Percentiles rank a stretch among this genome's conserved stretches.
Evolutionary conservation across 2,888 invertebrate species (phyloP).

Genomic region (Neria commutata): DNA sequence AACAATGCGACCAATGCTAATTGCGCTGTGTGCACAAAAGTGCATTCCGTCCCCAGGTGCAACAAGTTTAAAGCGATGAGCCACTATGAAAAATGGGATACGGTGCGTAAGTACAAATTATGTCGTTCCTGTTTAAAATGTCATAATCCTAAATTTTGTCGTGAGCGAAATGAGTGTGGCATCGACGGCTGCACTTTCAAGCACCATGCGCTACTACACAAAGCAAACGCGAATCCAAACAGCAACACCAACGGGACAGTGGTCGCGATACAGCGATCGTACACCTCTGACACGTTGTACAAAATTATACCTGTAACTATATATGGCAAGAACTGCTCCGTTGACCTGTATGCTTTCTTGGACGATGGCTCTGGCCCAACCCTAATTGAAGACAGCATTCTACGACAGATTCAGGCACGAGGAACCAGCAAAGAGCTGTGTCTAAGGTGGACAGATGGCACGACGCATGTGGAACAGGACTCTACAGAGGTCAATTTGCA

Average conservation of each 20-base stretch:
- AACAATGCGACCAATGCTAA: too few species aligned
- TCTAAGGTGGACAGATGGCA: slow-evolving; percentile 19
- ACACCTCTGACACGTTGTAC: slow-evolving; percentile 17
- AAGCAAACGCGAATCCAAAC: neutral
- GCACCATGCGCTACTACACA: slow-evolving; percentile 8
- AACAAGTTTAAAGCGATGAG: neutral
- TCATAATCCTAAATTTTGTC: slow-evolving; percentile 11
- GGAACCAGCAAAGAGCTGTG: slow-evolving; percentile 15
- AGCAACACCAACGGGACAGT: neutral
- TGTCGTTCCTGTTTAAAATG: slow-evolving; percentile 16
- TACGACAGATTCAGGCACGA: slow-evolving; percentile 1
- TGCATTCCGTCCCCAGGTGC: neutral
- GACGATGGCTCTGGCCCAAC: slow-evolving; percentile 24
- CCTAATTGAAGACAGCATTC: slow-evolving; percentile 11
- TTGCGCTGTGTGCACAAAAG: neutral
- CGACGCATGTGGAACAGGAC: slow-evolving; percentile 13
- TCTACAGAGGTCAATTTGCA: slow-evolving; percentile 13
- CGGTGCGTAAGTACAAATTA: slow-evolving; percentile 13
- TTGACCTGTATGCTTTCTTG: slow-evolving; percentile 19
- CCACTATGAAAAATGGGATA: slow-evolving; percentile 16
- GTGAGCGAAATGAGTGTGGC: slow-evolving; percentile 10
- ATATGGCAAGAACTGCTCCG: neutral
- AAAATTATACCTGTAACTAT: slow-evolving; percentile 21
- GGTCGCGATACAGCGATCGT: slow-evolving; percentile 2
- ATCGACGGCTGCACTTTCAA: slow-evolving; percentile 15